phyloP scores from a whole-genome alignment of 2,888 invertebrate species.

The Meiosimyza decipiens region DNA sequence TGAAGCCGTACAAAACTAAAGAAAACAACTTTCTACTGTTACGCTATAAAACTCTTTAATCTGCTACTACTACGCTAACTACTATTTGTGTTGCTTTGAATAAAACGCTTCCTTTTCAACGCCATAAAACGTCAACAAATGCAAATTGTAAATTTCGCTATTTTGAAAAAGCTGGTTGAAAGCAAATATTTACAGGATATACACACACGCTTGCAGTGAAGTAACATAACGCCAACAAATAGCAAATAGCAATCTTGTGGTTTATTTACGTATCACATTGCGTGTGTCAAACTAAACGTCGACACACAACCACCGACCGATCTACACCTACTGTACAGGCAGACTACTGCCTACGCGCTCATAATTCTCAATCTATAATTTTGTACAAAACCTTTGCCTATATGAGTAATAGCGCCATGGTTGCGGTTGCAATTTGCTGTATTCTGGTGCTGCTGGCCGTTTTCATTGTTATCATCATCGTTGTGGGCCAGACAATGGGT shows the following conservation, averaged over 20 bases:
- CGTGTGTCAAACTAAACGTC: no score
- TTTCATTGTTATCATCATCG: constrained; percentile 84
- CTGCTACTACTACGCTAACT: no score
- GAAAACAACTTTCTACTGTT: no score
- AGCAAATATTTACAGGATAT: background rate
- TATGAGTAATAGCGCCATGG: constrained; percentile 73
- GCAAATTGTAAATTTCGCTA: background rate
- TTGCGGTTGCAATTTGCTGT: constrained; percentile 86
- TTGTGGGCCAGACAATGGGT: constrained; percentile 81
- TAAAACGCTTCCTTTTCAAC: no score
- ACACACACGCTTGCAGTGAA: background rate
- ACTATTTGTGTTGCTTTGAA: no score
- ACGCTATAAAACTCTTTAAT: no score
- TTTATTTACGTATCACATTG: background rate
- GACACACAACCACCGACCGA: no score
- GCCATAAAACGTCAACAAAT: background rate
- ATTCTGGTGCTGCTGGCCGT: constrained; percentile 83
- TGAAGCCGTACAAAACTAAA: no score
- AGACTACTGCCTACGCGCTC: background rate
- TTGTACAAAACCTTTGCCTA: constrained; percentile 43
- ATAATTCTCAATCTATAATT: constrained; percentile 44
- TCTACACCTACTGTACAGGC: background rate
- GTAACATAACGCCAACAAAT: background rate
- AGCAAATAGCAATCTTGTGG: no score
- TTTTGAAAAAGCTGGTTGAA: background rate